These are phyloP conservation scores for Eumeta japonica DNA, from an alignment of 1,140 invertebrate species.

Conservation along the genomic window DNA sequence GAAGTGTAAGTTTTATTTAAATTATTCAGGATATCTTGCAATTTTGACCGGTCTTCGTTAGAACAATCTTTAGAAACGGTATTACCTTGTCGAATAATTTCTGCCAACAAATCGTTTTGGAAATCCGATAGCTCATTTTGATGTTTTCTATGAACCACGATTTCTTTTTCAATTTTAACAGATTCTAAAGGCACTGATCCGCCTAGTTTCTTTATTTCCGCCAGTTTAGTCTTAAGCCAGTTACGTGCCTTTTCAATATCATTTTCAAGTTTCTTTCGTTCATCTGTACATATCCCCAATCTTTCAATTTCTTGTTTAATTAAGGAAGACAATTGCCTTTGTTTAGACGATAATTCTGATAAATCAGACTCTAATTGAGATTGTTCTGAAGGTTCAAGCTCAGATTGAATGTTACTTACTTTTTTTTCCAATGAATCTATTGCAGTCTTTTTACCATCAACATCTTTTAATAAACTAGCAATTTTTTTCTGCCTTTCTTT, in stretches of 20 bases:
- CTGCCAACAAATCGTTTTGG: constrained; percentile 71
- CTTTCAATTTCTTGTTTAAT: constrained; percentile 73
- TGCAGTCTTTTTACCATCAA: constrained; percentile 78
- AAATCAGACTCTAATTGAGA: constrained; percentile 69
- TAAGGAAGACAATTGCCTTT: constrained; percentile 69
- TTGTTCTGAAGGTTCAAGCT: constrained; percentile 79
- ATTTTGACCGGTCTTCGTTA: constrained; percentile 64
- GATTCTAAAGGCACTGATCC: constrained; percentile 73
- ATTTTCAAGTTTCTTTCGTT: constrained; percentile 73
- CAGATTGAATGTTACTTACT: constrained; percentile 77
- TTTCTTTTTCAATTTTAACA: constrained; percentile 74
- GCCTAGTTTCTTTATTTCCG: constrained; percentile 73
- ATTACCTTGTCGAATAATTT: constrained; percentile 74
- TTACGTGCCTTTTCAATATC: constrained; percentile 73
- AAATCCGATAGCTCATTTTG: constrained; percentile 77
- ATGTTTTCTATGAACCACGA: constrained; percentile 70
- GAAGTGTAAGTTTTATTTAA: constrained; percentile 69
- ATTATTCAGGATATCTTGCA: constrained; percentile 68
- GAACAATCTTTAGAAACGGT: constrained; percentile 79
- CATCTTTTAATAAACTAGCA: constrained; percentile 77
- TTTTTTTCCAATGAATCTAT: constrained; percentile 81
- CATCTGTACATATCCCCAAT: constrained; percentile 65
- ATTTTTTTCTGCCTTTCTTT: constrained; percentile 71
- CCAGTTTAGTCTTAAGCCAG: constrained; percentile 76
- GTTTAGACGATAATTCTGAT: constrained; percentile 66